Base-by-base conservation (phyloP, 2,113 vertebrate species). In the Microcebus jonahi region DNA sequence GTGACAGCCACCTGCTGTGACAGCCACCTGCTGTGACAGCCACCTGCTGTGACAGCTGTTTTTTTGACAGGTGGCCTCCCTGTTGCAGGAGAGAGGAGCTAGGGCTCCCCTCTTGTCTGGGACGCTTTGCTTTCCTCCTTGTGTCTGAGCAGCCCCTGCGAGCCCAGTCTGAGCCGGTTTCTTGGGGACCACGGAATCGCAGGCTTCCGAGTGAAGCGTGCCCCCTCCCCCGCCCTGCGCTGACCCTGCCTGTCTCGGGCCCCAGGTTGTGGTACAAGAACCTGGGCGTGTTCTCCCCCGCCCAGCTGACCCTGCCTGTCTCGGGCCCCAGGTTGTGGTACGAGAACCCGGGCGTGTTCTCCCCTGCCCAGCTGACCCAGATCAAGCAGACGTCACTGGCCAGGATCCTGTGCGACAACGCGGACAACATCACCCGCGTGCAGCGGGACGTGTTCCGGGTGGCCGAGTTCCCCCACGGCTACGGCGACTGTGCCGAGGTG, bases 201-300 rank as follows among this genome's bases (percentile, higher is more conserved):
- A 42, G 42, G 42, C 42, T 42, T 42, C 42, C 42, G 1, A 0
- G 42, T 42, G 42, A 42, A 1, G 42, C 42, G 6, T 42, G 42
- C 6, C 42, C 42, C 42, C 42, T 42, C 5, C 9, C 34, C 20
- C 20, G 27, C 18, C 65, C 1, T 2, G 12, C 45, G 5, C 83
- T 90, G 91, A 61, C 13, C 23, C 42, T 8, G 42, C 42, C 42
- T 8, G 42, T 45, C 1, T 45, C 42, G 65, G 97, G 90, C 80
- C 96, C 91, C 98, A 99, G 99, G 99, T 99, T 99, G 97, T 99
- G 99, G 99, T 99, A 99, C 85, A 99, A 99, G 97, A 99, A 99
- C 97, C 99, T 99, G 0, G 99, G 99, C 23, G 99, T 99, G 88
- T 99, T 99, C 97, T 99, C 98, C 0, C 99, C 99, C 0, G 99